These are phyloP conservation scores for Pseudochirops cupreus DNA, from an alignment of 2,797 vertebrate genomes.

Conservation along the genomic window DNA sequence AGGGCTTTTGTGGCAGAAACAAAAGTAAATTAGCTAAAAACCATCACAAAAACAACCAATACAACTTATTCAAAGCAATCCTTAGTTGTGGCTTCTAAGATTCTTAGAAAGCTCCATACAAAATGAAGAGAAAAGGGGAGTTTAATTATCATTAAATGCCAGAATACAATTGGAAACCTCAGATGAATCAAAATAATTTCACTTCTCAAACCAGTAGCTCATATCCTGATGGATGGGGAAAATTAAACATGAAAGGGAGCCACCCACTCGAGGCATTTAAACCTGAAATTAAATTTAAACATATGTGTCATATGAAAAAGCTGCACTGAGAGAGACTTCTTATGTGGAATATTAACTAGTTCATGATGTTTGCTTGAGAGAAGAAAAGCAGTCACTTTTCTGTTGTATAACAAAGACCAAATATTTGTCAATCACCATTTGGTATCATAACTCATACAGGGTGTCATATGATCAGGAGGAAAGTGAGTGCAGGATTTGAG, in stretches of 20 bases:
- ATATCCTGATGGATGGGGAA: conserved; percentile 41
- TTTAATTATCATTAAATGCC: neutral
- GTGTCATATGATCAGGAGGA: neutral
- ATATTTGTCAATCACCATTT: conserved; percentile 39
- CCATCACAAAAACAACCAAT: neutral
- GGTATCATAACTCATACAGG: conserved; percentile 3
- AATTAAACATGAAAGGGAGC: conserved; percentile 47
- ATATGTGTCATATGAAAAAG: conserved; percentile 81
- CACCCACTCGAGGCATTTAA: conserved; percentile 53
- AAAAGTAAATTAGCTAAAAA: neutral
- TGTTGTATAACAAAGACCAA: conserved; percentile 65
- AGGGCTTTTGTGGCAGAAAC: neutral
- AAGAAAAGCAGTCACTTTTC: conserved; percentile 39
- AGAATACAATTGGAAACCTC: neutral
- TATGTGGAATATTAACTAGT: conserved; percentile 72
- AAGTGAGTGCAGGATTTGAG: neutral
- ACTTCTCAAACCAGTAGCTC: conserved; percentile 39
- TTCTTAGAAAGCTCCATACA: neutral
- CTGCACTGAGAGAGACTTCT: conserved; percentile 60
- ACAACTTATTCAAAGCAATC: neutral
- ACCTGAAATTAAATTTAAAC: conserved; percentile 78
- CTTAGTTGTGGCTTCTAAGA: neutral
- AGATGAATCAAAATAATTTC: conserved; percentile 36
- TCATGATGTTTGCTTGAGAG: conserved; percentile 59
- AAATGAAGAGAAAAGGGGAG: conserved; percentile 26